Conservation (phyloP, 1,140 invertebrate genomes). For the Temnothorax curvispinosus region DNA sequence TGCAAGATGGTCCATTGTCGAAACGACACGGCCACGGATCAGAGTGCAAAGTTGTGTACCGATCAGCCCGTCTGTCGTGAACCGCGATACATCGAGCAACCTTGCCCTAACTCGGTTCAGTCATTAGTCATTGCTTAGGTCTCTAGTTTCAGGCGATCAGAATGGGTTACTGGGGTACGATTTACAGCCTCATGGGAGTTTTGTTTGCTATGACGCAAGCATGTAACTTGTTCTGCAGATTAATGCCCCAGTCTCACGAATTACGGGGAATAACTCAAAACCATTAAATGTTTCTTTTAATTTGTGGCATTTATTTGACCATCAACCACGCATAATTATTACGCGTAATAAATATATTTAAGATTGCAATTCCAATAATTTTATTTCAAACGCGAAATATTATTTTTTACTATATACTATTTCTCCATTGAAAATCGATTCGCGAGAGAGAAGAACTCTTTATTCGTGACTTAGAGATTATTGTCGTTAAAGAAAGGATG, state of each 20-base stretch:
- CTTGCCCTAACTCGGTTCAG: conserved; percentile 65
- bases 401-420: neutral
- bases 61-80: conserved; percentile 64
- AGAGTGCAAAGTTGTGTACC: conserved; percentile 75
- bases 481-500: neutral
- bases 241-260: neutral
- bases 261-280: neutral
- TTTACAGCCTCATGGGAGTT: conserved; percentile 63
- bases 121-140: conserved; percentile 73
- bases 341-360: neutral
- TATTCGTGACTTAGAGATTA: too few species aligned
- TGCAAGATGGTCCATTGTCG: conserved; percentile 51
- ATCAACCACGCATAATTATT: neutral
- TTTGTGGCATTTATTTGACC: neutral
- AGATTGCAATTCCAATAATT: neutral
- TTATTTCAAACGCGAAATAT: neutral
- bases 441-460: too few species aligned
- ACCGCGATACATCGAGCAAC: conserved; percentile 53
- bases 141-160: conserved; percentile 58
- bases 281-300: neutral
- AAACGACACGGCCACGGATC: conserved; percentile 37
- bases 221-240: neutral
- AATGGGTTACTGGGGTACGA: conserved; percentile 68
- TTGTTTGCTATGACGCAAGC: neutral
- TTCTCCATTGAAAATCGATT: too few species aligned